Base-by-base conservation (phyloP, 2,113 vertebrate species). In the Balaeniceps rex region DNA sequence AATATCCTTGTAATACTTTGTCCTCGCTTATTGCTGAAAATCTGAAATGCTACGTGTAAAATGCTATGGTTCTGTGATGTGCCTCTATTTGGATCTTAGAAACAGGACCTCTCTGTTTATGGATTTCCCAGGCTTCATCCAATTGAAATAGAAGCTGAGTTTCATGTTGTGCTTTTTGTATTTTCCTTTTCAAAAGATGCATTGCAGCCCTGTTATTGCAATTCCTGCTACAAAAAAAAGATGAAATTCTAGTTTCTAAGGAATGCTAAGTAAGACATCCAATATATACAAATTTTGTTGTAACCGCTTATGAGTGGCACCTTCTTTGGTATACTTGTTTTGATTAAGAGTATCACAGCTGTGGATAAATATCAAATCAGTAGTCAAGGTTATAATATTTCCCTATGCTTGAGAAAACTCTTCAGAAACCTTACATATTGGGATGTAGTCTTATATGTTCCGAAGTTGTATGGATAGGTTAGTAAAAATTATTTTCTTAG, bases 11-110 rank as follows among this genome's bases (percentile, higher is more conserved):
- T 33, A 46, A 12, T 49, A 18, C 4, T 51, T 84, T 33, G 4
- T 66, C 14, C 26, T 66, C 1, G 1, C 8, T 77, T 77, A 0
- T 16, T 69, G 18, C 12, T 52, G 29, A 40, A 10, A 51, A 70
- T 58, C 12, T 82, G 71, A 49, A 70, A 70, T 51, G 5, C 5
- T 49, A 4, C 7, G 2, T 31, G 23, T 65, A 42, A 55, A 52
- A 55, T 1, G 0, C 19, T 19, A 0, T 31, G 8, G 5, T 49
- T 78, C 11, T 84, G 22, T 46, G 4, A 44, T 38, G 6, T 28
- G 9, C 19, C 2, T 70, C 11, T 69, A 1, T 44, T 70, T 74
- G 10, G 8, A 24, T 64, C 18, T 42, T 51, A 60, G 17, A 66
- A 75, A 66, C 4, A 52, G 54, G 23, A 68, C 4, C 3, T n/a